phyloP scores from a whole-genome alignment of 2,797 vertebrate genomes.

The Pangasius krempfi region DNA sequence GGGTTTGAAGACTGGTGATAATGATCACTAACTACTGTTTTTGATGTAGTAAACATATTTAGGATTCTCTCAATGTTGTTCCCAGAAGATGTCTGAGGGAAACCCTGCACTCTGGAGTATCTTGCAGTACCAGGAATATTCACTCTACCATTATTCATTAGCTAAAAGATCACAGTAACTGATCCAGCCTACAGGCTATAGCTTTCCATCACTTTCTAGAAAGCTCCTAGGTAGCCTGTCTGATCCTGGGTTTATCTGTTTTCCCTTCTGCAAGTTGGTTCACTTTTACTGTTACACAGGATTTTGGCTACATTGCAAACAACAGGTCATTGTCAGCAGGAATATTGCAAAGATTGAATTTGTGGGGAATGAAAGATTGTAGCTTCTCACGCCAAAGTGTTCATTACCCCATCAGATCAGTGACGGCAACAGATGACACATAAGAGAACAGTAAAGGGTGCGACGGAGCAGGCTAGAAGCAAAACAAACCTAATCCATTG shows the following conservation, averaged over 20 bases:
- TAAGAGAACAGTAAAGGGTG: slow-evolving; percentile 29
- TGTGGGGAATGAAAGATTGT: slow-evolving; percentile 35
- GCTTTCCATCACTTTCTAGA: slow-evolving; percentile 20
- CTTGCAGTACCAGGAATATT: slow-evolving; percentile 39
- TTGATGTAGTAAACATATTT: background rate
- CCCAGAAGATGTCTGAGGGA: background rate
- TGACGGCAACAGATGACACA: slow-evolving; percentile 52
- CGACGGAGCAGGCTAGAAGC: slow-evolving; percentile 38
- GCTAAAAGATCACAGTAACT: slow-evolving; percentile 14
- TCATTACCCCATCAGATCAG: slow-evolving; percentile 43
- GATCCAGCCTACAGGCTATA: slow-evolving; percentile 24
- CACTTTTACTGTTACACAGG: background rate
- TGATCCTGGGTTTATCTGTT: background rate
- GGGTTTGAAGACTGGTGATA: background rate
- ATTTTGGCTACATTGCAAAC: background rate
- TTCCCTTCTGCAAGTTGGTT: background rate
- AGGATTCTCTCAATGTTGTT: background rate
- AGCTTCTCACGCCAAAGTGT: slow-evolving; percentile 38
- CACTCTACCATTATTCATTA: slow-evolving; percentile 45
- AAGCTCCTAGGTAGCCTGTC: background rate
- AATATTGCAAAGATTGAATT: slow-evolving; percentile 42
- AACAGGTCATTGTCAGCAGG: slow-evolving; percentile 31
- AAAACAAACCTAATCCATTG: slow-evolving; percentile 52
- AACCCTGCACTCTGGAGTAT: background rate
- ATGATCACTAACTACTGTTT: background rate